These are phyloP conservation scores for Daphoenositta chrysoptera DNA, from an alignment of 2,113 vertebrate genomes.

Conservation along the genomic window DNA sequence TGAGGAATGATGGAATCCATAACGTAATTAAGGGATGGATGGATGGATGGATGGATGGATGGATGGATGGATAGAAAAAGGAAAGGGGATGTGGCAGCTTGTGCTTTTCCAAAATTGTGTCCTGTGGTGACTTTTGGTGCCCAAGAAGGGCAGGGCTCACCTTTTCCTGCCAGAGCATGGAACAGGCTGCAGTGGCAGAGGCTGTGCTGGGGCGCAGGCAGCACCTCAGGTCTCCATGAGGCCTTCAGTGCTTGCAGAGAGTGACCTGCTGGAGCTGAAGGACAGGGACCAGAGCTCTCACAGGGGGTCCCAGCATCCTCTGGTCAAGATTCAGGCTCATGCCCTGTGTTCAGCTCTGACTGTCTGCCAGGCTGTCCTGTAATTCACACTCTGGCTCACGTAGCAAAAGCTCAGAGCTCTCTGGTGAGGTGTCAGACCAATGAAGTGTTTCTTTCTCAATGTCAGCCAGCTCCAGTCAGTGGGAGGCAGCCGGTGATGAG, in stretches of 20 bases:
- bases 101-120: neutral
- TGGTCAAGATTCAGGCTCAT: neutral
- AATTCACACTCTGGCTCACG: neutral
- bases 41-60: neutral
- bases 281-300: neutral
- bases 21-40: neutral
- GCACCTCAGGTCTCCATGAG: rapidly evolving
- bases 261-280: neutral
- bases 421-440: constrained; percentile 19
- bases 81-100: neutral
- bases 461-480: neutral
- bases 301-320: neutral
- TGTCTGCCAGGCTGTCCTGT: neutral
- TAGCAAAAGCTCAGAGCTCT: neutral
- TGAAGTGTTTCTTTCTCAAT: constrained; percentile 37
- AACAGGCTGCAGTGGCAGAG: neutral
- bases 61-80: neutral
- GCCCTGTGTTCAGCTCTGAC: neutral
- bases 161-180: neutral
- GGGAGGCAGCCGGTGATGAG: neutral
- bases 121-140: neutral
- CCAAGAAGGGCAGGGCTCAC: neutral
- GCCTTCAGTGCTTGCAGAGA: neutral
- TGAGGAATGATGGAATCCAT: neutral
- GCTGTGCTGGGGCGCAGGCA: neutral